phyloP scores from a whole-genome alignment of 2,113 vertebrate species.

The Pteronura brasiliensis region DNA sequence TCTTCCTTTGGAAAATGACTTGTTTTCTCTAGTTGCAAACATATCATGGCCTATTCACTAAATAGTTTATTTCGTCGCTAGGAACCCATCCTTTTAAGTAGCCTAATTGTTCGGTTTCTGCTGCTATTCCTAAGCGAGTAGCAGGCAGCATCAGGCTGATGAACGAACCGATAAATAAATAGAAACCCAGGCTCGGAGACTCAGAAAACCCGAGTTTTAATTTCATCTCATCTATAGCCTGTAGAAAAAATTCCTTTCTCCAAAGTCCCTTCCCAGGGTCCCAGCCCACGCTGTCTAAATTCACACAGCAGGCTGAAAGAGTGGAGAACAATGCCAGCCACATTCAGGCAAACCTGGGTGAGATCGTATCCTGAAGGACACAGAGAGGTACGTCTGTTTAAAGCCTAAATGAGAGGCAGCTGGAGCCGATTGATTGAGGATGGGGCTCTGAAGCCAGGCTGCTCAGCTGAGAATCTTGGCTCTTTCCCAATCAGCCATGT shows the following conservation, averaged over 20 bases:
- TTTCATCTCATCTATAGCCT: neutral
- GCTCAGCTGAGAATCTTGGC: neutral
- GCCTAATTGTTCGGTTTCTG: neutral
- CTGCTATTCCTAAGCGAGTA: neutral
- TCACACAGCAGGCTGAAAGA: neutral
- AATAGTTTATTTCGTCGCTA: neutral
- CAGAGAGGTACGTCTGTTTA: accelerated
- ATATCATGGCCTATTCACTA: neutral
- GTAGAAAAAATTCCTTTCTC: neutral
- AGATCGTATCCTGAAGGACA: neutral
- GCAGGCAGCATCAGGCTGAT: neutral
- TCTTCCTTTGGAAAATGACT: constrained; percentile 45
- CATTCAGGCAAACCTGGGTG: neutral
- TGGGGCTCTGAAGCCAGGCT: neutral
- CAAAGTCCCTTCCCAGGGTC: neutral
- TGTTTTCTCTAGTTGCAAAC: constrained; percentile 30
- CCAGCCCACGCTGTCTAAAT: neutral
- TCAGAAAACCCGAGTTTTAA: neutral
- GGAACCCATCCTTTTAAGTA: neutral
- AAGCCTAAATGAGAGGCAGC: neutral
- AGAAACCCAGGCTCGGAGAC: neutral
- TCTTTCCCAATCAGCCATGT: neutral
- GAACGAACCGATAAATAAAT: neutral
- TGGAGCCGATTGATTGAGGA: neutral
- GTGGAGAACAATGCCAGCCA: neutral